phyloP scores from a whole-genome alignment of 2,113 vertebrate genomes.

The Phasianus colchicus region DNA sequence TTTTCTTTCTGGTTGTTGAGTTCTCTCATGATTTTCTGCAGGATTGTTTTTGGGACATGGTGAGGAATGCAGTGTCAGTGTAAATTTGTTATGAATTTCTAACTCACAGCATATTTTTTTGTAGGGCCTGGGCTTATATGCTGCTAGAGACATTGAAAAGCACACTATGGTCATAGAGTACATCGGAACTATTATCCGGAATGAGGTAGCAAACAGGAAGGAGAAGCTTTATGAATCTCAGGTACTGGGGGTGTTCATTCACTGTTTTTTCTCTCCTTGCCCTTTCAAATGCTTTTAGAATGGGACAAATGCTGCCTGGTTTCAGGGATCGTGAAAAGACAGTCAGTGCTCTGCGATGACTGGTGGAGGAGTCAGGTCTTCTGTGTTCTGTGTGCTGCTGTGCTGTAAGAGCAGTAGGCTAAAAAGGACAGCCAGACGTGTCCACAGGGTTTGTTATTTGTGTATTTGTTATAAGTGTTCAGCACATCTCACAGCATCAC shows the following conservation, averaged over 20 bases:
- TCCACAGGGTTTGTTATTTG: accelerated
- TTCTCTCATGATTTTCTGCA: neutral
- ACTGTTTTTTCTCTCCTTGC: neutral
- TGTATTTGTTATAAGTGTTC: neutral
- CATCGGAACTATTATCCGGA: conserved; percentile 96
- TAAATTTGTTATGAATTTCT: accelerated
- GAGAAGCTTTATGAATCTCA: conserved; percentile 97
- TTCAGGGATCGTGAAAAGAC: neutral
- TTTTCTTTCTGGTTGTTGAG: accelerated
- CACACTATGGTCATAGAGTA: conserved; percentile 99
- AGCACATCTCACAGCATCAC: neutral
- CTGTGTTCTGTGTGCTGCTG: neutral
- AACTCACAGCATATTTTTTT: accelerated
- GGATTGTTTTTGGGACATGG: accelerated
- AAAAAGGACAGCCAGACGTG: neutral
- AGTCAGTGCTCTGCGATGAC: neutral
- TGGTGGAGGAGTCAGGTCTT: neutral
- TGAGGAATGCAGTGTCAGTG: neutral
- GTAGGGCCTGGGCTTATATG: conserved; percentile 95
- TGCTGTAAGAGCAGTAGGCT: neutral
- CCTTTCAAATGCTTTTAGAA: accelerated
- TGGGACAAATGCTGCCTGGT: neutral
- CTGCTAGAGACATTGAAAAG: conserved; percentile 97
- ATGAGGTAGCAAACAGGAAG: conserved; percentile 95
- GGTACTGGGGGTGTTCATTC: conserved; percentile 67